Percentiles rank a stretch among this genome's conserved stretches.
These are phyloP conservation scores for Hoplostethus mediterraneus DNA, from an alignment of 2,797 vertebrate species.

Conservation along the genomic window DNA sequence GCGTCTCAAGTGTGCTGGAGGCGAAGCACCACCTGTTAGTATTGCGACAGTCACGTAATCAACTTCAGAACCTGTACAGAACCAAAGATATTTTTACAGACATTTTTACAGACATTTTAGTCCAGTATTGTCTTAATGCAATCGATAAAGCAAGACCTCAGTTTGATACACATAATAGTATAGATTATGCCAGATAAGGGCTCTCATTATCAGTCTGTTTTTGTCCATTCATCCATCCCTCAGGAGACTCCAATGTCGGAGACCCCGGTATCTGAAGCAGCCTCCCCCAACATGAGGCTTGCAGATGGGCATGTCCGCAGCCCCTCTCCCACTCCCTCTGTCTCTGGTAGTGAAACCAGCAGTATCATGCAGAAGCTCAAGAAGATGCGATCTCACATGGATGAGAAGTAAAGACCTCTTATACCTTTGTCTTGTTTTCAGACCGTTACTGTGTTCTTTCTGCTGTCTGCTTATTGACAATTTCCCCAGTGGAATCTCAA, in stretches of 20 bases:
- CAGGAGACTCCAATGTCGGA: conserved; percentile 88
- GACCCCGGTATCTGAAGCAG: conserved; percentile 78
- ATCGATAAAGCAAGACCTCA: neutral
- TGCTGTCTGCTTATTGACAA: neutral
- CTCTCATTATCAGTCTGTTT: conserved; percentile 4
- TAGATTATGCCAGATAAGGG: neutral
- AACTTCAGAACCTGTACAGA: neutral
- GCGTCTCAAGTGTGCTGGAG: conserved; percentile 91
- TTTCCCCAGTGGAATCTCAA: neutral
- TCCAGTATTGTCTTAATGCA: neutral
- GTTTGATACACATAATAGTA: neutral
- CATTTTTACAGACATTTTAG: neutral
- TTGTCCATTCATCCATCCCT: neutral
- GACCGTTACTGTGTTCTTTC: conserved; percentile 20
- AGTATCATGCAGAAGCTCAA: conserved; percentile 99
- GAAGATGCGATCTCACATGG: conserved; percentile 97
- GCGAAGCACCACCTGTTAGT: conserved; percentile 88
- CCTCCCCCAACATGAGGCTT: conserved; percentile 77
- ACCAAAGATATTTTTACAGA: neutral
- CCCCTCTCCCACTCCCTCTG: conserved; percentile 90
- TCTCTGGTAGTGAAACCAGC: conserved; percentile 97
- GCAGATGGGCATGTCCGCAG: conserved; percentile 88
- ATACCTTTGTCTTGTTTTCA: conserved; percentile 34
- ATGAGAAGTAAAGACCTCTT: conserved; percentile 91
- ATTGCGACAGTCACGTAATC: neutral